Evolutionary conservation across 64 coral and sea anemone species (phyloP).

Genomic region (Astreopora myriophthalma): DNA sequence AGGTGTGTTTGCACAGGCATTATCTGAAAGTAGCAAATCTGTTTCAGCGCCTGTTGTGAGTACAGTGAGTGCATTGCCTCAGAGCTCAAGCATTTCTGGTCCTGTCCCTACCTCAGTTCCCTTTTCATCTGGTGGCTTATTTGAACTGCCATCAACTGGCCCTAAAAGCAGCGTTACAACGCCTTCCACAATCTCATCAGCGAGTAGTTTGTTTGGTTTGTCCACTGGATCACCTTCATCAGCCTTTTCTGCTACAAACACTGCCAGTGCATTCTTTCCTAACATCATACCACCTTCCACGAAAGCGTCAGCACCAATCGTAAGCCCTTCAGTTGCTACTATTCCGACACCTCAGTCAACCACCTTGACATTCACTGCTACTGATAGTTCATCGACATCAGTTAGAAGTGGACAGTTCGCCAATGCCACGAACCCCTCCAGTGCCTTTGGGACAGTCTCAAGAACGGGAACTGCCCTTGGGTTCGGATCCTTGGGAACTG

Average conservation of each 20-base stretch:
- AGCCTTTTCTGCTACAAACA: neutral
- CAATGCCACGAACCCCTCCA: neutral
- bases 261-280: neutral
- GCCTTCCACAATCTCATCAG: neutral
- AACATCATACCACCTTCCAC: neutral
- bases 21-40: neutral
- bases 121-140: neutral
- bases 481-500: neutral
- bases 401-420: neutral
- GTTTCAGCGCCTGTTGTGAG: neutral
- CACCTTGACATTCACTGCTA: neutral
- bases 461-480: neutral
- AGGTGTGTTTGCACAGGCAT: neutral
- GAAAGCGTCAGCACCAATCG: neutral
- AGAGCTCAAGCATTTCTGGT: neutral
- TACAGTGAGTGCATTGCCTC: neutral
- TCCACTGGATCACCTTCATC: neutral
- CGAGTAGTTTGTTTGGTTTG: neutral
- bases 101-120: neutral
- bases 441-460: conserved; percentile 4
- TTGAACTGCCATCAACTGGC: neutral
- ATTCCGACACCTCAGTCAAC: neutral
- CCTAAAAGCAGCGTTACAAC: neutral
- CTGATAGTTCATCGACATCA: neutral
- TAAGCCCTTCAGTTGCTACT: neutral